These are phyloP conservation scores for Ceraclea dissimilis DNA, from an alignment of 2,888 invertebrate species.

Conservation along the genomic window DNA sequence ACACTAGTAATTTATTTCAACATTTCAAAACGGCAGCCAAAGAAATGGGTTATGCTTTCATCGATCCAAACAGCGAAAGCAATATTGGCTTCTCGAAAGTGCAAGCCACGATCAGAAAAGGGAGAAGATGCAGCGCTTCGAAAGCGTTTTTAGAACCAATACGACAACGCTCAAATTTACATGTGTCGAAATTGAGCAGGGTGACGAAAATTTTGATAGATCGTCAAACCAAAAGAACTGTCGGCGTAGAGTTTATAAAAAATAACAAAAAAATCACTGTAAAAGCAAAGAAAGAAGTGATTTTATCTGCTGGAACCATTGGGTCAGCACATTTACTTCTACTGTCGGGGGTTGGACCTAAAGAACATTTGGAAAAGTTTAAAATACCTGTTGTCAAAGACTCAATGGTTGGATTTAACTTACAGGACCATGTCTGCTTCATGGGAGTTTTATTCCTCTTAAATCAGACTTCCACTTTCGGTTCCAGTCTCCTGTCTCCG, in stretches of 20 bases:
- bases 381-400: constrained; percentile 57
- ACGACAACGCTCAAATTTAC: constrained; percentile 55
- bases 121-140: constrained; percentile 68
- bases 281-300: constrained; percentile 63
- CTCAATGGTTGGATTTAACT: constrained; percentile 70
- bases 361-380: constrained; percentile 49
- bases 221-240: constrained; percentile 49
- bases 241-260: constrained; percentile 64
- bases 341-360: constrained; percentile 75
- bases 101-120: constrained; percentile 63
- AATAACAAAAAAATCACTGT: constrained; percentile 45
- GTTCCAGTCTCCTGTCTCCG: constrained; percentile 52
- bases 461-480: constrained; percentile 60
- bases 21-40: constrained; percentile 59
- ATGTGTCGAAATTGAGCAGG: constrained; percentile 60
- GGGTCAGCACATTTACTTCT: constrained; percentile 81
- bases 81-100: constrained; percentile 61
- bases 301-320: constrained; percentile 73
- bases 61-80: constrained; percentile 62
- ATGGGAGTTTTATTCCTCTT: constrained; percentile 65
- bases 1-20: constrained; percentile 53
- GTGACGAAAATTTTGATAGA: constrained; percentile 63
- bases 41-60: constrained; percentile 61
- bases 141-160: constrained; percentile 72
- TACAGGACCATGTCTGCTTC: constrained; percentile 76